Evolutionary conservation across 2,797 vertebrate genomes (phyloP).

Genomic region (Pagetopsis macropterus): DNA sequence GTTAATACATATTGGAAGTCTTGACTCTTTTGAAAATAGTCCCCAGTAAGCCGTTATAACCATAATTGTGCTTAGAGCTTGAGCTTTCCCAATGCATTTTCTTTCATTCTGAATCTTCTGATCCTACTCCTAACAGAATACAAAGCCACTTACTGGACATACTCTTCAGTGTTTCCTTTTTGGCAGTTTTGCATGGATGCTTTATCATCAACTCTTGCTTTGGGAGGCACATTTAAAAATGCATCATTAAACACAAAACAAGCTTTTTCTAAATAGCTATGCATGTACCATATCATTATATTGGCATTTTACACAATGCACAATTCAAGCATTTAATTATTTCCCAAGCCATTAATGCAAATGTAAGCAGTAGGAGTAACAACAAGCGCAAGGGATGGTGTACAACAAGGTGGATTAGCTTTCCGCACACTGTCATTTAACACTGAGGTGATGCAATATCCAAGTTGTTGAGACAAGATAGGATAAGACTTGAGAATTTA

Average conservation of each 20-base stretch:
- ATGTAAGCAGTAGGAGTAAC: constrained; percentile 33
- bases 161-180: constrained; percentile 12
- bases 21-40: constrained; percentile 50
- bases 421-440: neutral
- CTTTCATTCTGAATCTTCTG: constrained; percentile 32
- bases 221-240: constrained; percentile 1
- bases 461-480: too few relatives aligned
- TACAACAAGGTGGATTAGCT: neutral
- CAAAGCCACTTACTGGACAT: constrained; percentile 39
- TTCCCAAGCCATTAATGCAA: constrained; percentile 58
- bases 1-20: constrained; percentile 44
- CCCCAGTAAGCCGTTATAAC: constrained; percentile 51
- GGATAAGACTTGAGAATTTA: too few relatives aligned
- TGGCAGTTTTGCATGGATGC: constrained; percentile 30
- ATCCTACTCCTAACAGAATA: constrained; percentile 44
- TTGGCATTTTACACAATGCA: constrained; percentile 47
- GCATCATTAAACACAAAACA: constrained; percentile 46
- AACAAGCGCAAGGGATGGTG: constrained; percentile 28
- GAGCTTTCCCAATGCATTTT: constrained; percentile 3
- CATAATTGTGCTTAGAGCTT: constrained; percentile 50
- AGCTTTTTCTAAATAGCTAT: constrained; percentile 11
- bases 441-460: neutral
- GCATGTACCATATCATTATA: constrained; percentile 52
- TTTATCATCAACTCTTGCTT: constrained; percentile 20
- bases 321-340: constrained; percentile 45